Percentiles rank a stretch among this genome's conserved stretches.
Evolutionary conservation across 2,888 invertebrate genomes (phyloP).

Genomic region (Caenorhabditis panamensis): DNA sequence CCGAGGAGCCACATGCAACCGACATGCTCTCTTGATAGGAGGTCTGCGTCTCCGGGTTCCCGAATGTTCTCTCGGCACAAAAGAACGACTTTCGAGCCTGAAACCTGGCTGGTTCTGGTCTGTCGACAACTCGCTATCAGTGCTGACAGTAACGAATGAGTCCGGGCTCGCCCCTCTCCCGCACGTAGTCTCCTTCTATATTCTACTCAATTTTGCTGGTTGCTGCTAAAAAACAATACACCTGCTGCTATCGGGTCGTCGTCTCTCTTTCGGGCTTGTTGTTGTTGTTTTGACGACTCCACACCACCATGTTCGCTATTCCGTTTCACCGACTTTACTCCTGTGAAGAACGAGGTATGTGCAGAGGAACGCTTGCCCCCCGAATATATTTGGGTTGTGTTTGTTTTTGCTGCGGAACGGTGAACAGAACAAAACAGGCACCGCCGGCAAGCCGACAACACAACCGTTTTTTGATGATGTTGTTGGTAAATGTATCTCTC

Average conservation of each 20-base stretch:
- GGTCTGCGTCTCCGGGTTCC: slow-evolving; percentile 20
- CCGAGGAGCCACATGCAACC: slow-evolving; percentile 33
- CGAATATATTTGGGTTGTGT: not conserved
- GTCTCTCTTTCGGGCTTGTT: slow-evolving; percentile 12
- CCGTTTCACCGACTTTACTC: slow-evolving; percentile 59
- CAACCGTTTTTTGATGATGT: not conserved
- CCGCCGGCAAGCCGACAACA: too few relatives aligned
- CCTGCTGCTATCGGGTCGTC: slow-evolving; percentile 22
- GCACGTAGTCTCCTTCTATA: slow-evolving; percentile 2
- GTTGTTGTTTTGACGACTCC: slow-evolving; percentile 32
- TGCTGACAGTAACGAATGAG: slow-evolving; percentile 14
- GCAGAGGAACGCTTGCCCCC: not conserved
- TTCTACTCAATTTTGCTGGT: slow-evolving; percentile 25
- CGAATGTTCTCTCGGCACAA: slow-evolving; percentile 23
- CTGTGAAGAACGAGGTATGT: slow-evolving; percentile 42
- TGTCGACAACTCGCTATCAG: slow-evolving; percentile 38
- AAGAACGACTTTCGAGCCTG: slow-evolving; percentile 52
- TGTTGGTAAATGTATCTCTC: slow-evolving; percentile 8
- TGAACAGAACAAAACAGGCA: slow-evolving; percentile 7
- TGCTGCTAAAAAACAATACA: slow-evolving; percentile 35
- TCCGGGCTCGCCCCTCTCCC: not conserved
- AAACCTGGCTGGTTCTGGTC: slow-evolving; percentile 56
- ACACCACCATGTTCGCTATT: slow-evolving; percentile 55
- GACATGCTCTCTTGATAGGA: slow-evolving; percentile 53
- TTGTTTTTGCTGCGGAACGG: slow-evolving; percentile 25